Percentiles rank a stretch among this genome's conserved stretches.
These are phyloP conservation scores for Caradrina clavipalpis DNA, from an alignment of 2,888 invertebrate species.

Conservation along the genomic window DNA sequence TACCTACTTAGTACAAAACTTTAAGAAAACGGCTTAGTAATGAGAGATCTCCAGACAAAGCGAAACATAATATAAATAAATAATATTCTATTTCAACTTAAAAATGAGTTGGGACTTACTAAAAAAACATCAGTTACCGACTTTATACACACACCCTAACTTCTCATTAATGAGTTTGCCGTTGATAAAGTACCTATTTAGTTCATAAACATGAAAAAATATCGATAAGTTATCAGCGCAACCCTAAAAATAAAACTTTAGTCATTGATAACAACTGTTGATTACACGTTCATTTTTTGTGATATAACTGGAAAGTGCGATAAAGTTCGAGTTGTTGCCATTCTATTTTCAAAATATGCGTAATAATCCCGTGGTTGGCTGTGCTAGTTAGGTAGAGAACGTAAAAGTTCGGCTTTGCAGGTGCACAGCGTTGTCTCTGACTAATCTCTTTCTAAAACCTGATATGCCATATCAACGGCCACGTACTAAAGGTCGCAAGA, in stretches of 20 bases:
- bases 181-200: constrained; percentile 11
- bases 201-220: constrained; percentile 23
- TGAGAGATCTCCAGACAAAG: neutral
- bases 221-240: constrained; percentile 49
- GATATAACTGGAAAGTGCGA: constrained; percentile 26
- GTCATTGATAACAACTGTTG: constrained; percentile 12
- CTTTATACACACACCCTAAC: constrained; percentile 7
- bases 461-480: too few species aligned
- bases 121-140: neutral
- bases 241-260: constrained; percentile 38
- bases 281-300: neutral
- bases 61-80: neutral
- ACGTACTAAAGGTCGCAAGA: too few species aligned
- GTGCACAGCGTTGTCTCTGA: too few species aligned
- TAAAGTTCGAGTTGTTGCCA: constrained; percentile 9
- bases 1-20: too few species aligned
- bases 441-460: too few species aligned
- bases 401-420: too few species aligned
- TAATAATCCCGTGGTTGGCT: too few species aligned
- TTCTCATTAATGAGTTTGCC: constrained; percentile 20
- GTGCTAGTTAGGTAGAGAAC: too few species aligned
- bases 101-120: neutral
- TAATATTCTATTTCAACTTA: neutral
- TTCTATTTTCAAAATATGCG: constrained; percentile 13
- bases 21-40: too few species aligned